Base-by-base conservation (phyloP, 2,888 invertebrate genomes). In the Scotopteryx bipunctaria region DNA sequence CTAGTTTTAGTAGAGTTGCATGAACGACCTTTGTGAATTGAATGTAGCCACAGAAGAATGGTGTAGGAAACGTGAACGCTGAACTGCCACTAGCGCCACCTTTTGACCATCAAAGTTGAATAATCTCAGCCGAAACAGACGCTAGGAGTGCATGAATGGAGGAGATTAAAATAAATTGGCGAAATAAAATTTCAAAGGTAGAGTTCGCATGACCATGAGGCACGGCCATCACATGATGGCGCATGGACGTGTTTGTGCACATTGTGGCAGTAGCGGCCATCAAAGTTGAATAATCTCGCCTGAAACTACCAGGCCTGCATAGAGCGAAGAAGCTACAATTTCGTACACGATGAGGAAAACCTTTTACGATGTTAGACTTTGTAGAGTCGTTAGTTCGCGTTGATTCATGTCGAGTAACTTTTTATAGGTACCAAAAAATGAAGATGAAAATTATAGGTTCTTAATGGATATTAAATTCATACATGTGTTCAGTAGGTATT, bases 221-320 rank as follows among this genome's bases (percentile, higher is more conserved):
- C n/a, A n/a, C n/a, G n/a, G n/a, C n/a, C n/a, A n/a, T n/a, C n/a
- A n/a, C n/a, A n/a, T 27, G 16, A 38, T 29, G 13, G 35, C 21
- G 16, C 14, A 32, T 37, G 32, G 32, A 42, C 37, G 52, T 36
- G 37, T 23, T 1, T 38, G 23, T 33, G 32, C 23, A 14, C 2
- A 25, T 37, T 35, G n/a, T 35, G 14, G 17, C 13, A 8, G 16
- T 40, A 19, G 43, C 42, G 25, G 25, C 46, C 37, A 47, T 38
- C 47, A 53, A 53, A 37, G 52, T 53, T 53, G 42, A 53, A 53
- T 47, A 53, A 53, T 53, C 47, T 47, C 27, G 47, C 23, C 42
- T 17, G 13, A 47, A 47, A 38, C 23, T 27, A 53, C 52, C 37
- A 47, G 52, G 52, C 31, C 6, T 15, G 27, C 47, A 53, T 53